Percentiles rank a stretch among this genome's conserved stretches.
phyloP scores from a whole-genome alignment of 2,797 vertebrate genomes.

The Phataginus tetradactyla region DNA sequence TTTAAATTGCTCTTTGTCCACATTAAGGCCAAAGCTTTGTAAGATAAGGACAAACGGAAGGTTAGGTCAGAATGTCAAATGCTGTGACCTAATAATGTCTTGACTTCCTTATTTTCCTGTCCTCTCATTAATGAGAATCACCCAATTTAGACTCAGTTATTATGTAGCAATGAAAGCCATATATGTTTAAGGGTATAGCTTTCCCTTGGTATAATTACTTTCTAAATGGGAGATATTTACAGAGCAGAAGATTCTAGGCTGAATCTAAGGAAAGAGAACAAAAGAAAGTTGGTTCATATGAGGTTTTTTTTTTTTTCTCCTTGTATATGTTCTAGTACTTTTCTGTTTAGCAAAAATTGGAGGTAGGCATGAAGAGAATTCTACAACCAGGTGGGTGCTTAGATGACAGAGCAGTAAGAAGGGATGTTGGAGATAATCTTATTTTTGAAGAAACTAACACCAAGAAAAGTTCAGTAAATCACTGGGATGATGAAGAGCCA shows the following conservation, averaged over 20 bases:
- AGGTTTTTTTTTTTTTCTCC: not conserved
- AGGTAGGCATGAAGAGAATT: not conserved
- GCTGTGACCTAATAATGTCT: slow-evolving; percentile 71
- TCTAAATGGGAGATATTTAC: slow-evolving; percentile 58
- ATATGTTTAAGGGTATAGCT: slow-evolving; percentile 58
- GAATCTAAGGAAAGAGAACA: slow-evolving; percentile 48
- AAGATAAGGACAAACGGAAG: slow-evolving; percentile 76
- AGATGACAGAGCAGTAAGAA: not conserved
- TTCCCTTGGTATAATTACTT: slow-evolving; percentile 52
- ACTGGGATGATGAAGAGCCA: not conserved
- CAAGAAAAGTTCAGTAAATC: not conserved
- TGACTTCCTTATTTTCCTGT: slow-evolving; percentile 72
- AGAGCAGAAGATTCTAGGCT: not conserved
- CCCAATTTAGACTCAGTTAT: slow-evolving; percentile 62
- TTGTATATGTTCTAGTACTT: not conserved
- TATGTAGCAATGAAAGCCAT: slow-evolving; percentile 65
- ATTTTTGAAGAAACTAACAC: not conserved
- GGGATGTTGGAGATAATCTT: not conserved
- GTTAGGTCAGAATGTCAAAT: slow-evolving; percentile 71
- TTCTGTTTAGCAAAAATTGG: not conserved
- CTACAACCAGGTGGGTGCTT: not conserved
- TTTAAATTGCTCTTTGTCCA: slow-evolving; percentile 79
- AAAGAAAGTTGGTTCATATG: not conserved
- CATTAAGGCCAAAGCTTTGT: slow-evolving; percentile 67
- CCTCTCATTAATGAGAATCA: slow-evolving; percentile 72